Percentiles rank a stretch among this genome's conserved stretches.
These are phyloP conservation scores for Gonioctena quinquepunctata DNA, from an alignment of 1,140 invertebrate genomes.

Conservation along the genomic window DNA sequence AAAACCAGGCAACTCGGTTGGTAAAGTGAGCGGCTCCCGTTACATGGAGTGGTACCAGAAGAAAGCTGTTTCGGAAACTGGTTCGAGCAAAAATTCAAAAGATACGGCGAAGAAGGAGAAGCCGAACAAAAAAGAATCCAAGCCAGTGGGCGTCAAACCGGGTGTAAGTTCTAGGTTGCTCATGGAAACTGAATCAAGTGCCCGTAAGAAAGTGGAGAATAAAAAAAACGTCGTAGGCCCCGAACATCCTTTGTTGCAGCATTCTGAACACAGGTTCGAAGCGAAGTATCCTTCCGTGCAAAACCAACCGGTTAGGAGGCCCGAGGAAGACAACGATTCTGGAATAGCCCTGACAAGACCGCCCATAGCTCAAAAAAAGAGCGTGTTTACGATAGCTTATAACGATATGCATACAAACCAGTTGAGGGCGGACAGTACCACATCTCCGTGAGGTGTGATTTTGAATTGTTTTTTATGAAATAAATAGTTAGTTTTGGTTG, in stretches of 20 bases:
- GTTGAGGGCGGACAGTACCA: slow-evolving; percentile 61
- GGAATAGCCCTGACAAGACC: slow-evolving; percentile 73
- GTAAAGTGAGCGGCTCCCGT: slow-evolving; percentile 38
- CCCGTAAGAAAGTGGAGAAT: slow-evolving; percentile 43
- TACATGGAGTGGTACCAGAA: slow-evolving; percentile 73
- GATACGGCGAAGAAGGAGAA: slow-evolving; percentile 38
- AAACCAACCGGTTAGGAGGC: slow-evolving; percentile 19
- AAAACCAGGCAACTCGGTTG: slow-evolving; percentile 58
- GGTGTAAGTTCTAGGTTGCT: slow-evolving; percentile 47
- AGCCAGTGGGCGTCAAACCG: slow-evolving; percentile 42
- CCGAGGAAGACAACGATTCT: slow-evolving; percentile 73
- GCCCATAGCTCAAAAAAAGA: slow-evolving; percentile 86
- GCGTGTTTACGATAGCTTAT: slow-evolving; percentile 91
- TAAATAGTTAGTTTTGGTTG: too few relatives aligned
- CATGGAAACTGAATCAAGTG: slow-evolving; percentile 39
- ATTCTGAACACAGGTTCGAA: slow-evolving; percentile 75
- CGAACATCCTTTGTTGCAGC: slow-evolving; percentile 71
- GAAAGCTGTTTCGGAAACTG: slow-evolving; percentile 45
- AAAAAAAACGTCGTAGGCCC: slow-evolving; percentile 39
- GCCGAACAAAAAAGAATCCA: slow-evolving; percentile 26
- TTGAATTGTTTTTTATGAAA: too few relatives aligned
- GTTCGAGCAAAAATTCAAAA: slow-evolving; percentile 19
- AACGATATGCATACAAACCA: slow-evolving; percentile 78
- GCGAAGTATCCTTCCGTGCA: slow-evolving; percentile 26
- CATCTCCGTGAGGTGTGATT: slow-evolving; percentile 47